Percentiles rank a stretch among this genome's conserved stretches.
phyloP scores from a whole-genome alignment of 2,113 vertebrate species.

The Tychaedon coryphoeus region DNA sequence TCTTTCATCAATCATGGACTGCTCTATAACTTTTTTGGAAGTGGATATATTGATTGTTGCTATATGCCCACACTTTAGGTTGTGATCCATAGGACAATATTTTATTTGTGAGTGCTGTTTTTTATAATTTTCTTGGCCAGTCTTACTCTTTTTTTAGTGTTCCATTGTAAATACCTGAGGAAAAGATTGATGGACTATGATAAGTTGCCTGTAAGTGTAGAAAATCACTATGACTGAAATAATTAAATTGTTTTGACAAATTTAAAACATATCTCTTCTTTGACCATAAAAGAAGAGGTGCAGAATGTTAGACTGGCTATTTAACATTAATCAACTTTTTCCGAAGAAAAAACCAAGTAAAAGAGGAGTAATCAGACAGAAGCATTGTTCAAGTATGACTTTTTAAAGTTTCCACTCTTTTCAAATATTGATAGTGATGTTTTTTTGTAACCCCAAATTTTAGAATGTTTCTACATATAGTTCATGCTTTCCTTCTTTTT shows the following conservation, averaged over 20 bases:
- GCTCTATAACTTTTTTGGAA: background rate
- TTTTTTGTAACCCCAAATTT: background rate
- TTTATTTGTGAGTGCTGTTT: background rate
- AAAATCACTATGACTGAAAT: background rate
- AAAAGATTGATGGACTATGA: background rate
- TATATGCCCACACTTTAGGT: background rate
- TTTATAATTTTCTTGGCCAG: background rate
- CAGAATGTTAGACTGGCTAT: background rate
- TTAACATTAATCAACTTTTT: background rate
- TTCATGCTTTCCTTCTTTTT: background rate
- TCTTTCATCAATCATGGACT: background rate
- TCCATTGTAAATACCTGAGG: background rate
- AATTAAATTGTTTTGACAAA: background rate
- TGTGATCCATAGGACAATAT: background rate
- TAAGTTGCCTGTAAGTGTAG: background rate
- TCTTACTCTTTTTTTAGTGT: background rate
- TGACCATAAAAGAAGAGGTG: background rate
- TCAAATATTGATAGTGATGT: background rate
- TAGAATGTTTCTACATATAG: background rate
- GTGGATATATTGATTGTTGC: background rate
- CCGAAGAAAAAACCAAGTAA: background rate
- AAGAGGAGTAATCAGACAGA: background rate
- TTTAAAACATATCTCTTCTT: background rate
- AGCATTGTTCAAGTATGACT: background rate
- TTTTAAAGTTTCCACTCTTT: background rate